Percentiles rank a stretch among this genome's conserved stretches.
Evolutionary conservation across 2,888 invertebrate species (phyloP).

Genomic region (Hydriomena furcata): DNA sequence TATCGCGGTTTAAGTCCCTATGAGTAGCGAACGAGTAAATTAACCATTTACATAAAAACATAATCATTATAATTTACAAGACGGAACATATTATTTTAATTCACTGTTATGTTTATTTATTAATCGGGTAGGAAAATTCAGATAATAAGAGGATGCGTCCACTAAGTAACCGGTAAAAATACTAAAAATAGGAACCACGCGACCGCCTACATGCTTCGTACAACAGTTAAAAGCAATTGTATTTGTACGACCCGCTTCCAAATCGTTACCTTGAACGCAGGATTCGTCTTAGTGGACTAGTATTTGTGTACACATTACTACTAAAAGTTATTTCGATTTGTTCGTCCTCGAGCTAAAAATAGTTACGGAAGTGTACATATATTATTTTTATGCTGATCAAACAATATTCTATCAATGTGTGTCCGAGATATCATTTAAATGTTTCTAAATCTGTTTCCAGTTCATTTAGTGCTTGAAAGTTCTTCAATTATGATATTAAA

Average conservation of each 20-base stretch:
- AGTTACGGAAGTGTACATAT: constrained; percentile 61
- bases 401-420: constrained; percentile 50
- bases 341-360: constrained; percentile 57
- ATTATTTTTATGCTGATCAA: constrained; percentile 56
- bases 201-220: constrained; percentile 27
- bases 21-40: no score
- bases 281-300: constrained; percentile 23
- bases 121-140: constrained; percentile 19
- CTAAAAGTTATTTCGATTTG: constrained; percentile 46
- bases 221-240: constrained; percentile 30
- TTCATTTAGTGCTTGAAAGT: constrained; percentile 12
- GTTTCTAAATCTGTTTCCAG: constrained; percentile 22
- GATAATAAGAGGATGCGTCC: constrained; percentile 27
- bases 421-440: constrained; percentile 35
- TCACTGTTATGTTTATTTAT: constrained; percentile 12
- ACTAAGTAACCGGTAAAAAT: constrained; percentile 30
- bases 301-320: constrained; percentile 38
- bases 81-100: constrained; percentile 2
- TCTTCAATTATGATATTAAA: constrained; percentile 18
- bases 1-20: no score
- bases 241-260: constrained; percentile 33
- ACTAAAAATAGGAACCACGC: constrained; percentile 34
- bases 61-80: no score
- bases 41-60: no score
- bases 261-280: constrained; percentile 32